Evolutionary conservation across 2,113 vertebrate species (phyloP), one percentile per base, ranked within the genome.

Genomic region (Cephalopterus ornatus): DNA sequence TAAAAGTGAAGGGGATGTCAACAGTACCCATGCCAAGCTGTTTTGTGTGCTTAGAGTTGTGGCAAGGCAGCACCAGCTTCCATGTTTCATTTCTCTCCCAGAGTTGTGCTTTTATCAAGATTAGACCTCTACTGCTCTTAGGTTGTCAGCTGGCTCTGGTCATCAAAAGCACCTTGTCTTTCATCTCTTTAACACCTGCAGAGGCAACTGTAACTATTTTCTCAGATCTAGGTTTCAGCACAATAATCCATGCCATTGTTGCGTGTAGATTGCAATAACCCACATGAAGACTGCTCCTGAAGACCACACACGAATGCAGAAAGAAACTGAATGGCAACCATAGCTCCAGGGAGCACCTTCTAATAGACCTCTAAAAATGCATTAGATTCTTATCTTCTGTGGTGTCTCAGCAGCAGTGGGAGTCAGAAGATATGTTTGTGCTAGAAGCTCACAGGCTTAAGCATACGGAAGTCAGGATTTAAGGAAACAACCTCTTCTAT

Each of bases 311-410:
- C 22, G 3, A 81, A 86, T 26, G 49, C 65, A 93, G 76, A 93
- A 74, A 62, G 52, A 68, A 92, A 47, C 56, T 91, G 78, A 93
- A 92, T 81, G 85, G 76, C 68, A 92, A 84, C 41, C 3, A 2
- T 52, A 83, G 85, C 93, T 94, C 65, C 65, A 78, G 90, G 82
- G 75, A 92, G 79, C 83, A 88, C 92, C 82, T 97, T 93, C 71
- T 88, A 68, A 92, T 17, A 92, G 68, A 90, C 44, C 67, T 97
- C 92, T 93, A 86, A 96, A 93, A 95, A 84, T 46, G 65, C 85
- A 92, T 91, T 92, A 78, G 79, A 92, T 91, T 78, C 74, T 95
- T 96, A 85, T 85, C 93, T 84, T 90, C 55, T 52, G 32, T 81
- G 53, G 50, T 93, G 68, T 89, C 72, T 91, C 68, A 74, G 77